Conservation (phyloP, 2,888 invertebrate species). For the Tachina fera region DNA sequence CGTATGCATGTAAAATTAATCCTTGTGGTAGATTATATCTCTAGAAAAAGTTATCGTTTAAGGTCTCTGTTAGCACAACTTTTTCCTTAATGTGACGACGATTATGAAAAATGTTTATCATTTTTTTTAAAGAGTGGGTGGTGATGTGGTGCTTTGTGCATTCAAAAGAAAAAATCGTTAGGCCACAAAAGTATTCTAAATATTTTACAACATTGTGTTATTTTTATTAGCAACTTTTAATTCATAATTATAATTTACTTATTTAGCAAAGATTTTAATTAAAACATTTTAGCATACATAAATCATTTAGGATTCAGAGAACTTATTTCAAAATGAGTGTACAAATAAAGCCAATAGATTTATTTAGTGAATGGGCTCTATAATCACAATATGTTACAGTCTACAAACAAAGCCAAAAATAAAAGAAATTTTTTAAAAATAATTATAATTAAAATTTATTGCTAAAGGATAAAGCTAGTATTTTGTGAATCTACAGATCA, state of each 20-base stretch:
- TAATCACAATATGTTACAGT: too few relatives aligned
- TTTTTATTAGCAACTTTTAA: conserved; percentile 41
- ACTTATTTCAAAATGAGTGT: background rate
- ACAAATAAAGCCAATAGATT: background rate
- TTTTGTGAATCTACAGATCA: too few relatives aligned
- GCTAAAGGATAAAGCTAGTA: too few relatives aligned
- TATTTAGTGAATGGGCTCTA: too few relatives aligned
- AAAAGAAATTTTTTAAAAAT: too few relatives aligned
- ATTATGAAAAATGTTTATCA: conserved; percentile 16
- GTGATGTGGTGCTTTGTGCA: background rate
- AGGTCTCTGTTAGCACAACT: conserved; percentile 49
- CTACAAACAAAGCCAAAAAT: too few relatives aligned
- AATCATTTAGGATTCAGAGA: background rate
- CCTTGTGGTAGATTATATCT: conserved; percentile 45
- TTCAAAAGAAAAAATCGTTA: background rate
- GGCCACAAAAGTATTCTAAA: conserved; percentile 44
- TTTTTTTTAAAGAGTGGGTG: background rate
- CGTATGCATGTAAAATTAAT: conserved; percentile 35
- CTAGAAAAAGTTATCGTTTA: conserved; percentile 46
- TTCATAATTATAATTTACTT: conserved; percentile 30
- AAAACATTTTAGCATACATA: conserved; percentile 1
- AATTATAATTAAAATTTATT: too few relatives aligned
- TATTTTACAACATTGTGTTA: conserved; percentile 36
- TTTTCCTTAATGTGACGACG: conserved; percentile 18
- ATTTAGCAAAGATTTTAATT: conserved; percentile 24